These are phyloP conservation scores for Toxostoma redivivum DNA, from an alignment of 2,113 vertebrate genomes.

Conservation along the genomic window DNA sequence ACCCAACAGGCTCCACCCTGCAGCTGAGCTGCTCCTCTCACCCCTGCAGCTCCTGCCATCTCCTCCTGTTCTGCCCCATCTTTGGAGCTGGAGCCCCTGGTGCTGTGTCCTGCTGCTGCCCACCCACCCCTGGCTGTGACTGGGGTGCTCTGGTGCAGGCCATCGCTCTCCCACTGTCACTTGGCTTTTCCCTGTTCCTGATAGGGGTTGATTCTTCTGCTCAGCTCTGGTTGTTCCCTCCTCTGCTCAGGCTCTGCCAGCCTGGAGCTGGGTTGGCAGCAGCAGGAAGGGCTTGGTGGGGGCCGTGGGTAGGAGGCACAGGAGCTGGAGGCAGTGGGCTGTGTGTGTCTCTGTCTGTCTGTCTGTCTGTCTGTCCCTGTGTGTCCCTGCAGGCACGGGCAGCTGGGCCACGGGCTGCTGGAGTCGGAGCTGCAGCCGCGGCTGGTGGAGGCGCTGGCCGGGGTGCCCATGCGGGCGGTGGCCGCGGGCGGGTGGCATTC, in stretches of 20 bases:
- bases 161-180: fast-evolving
- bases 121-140: not conserved
- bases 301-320: fast-evolving
- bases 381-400: slow-evolving; percentile 81
- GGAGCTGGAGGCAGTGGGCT: not conserved
- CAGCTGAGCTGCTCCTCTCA: not conserved
- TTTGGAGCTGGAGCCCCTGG: not conserved
- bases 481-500: slow-evolving; percentile 92
- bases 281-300: not conserved
- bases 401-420: slow-evolving; percentile 87
- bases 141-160: not conserved
- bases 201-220: too few relatives aligned
- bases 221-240: not conserved
- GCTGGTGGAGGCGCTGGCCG: slow-evolving; percentile 84
- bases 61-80: not conserved
- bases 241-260: not conserved
- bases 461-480: slow-evolving; percentile 76
- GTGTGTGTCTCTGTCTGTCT: fast-evolving
- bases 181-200: not conserved
- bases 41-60: not conserved
- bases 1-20: not conserved
- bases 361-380: not conserved
- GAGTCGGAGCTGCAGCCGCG: slow-evolving; percentile 76
- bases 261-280: not conserved
- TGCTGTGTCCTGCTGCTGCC: not conserved